phyloP scores from a whole-genome alignment of 2,888 invertebrate genomes.

The Drosophila mulleri region DNA sequence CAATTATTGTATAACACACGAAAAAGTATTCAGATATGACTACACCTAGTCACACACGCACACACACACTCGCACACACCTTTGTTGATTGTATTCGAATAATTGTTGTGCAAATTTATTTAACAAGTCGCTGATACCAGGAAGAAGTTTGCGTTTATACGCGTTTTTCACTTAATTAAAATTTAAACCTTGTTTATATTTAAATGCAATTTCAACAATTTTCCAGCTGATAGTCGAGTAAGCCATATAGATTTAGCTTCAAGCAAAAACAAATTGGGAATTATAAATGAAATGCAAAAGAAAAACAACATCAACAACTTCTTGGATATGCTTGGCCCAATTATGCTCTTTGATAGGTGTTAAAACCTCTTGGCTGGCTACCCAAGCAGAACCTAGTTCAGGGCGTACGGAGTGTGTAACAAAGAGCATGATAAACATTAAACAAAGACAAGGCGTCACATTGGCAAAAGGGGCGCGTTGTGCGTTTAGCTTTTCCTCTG shows the following conservation, averaged over 20 bases:
- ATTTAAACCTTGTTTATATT: conserved; percentile 73
- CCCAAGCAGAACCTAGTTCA: conserved; percentile 35
- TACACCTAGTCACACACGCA: conserved; percentile 57
- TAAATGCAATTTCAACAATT: conserved; percentile 34
- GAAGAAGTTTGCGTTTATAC: conserved; percentile 28
- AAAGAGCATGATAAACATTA: conserved; percentile 36
- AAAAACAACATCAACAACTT: not conserved
- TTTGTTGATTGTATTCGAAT: conserved; percentile 33
- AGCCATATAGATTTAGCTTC: not conserved
- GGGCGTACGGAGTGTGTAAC: conserved; percentile 7
- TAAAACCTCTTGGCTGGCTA: not conserved
- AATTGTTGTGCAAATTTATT: conserved; percentile 70
- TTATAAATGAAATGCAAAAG: conserved; percentile 4
- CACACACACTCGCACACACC: conserved; percentile 9
- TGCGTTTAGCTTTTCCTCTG: conserved; percentile 22
- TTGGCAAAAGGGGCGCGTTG: conserved; percentile 38
- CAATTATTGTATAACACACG: conserved; percentile 61
- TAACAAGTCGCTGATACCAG: conserved; percentile 57
- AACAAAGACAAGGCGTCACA: conserved; percentile 40
- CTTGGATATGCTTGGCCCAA: not conserved
- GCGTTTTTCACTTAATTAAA: conserved; percentile 65
- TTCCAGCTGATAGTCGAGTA: not conserved
- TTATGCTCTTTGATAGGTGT: not conserved
- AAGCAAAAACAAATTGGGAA: conserved; percentile 12
- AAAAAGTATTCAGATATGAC: conserved; percentile 51